Percentiles rank a stretch among this genome's conserved stretches.
phyloP scores from a whole-genome alignment of 2,888 invertebrate species.

The Temnothorax rugatulus region DNA sequence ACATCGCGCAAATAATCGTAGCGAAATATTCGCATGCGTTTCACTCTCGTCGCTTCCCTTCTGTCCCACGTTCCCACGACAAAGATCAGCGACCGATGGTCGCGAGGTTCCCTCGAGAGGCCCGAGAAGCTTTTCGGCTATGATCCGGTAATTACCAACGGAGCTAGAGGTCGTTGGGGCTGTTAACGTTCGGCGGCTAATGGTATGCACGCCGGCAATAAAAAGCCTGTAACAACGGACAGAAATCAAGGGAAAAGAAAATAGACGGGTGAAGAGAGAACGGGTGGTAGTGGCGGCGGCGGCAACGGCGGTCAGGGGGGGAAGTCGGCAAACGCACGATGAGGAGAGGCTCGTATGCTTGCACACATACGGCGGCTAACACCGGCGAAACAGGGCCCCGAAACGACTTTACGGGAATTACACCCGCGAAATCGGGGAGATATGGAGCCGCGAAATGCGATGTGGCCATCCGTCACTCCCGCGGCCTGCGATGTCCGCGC shows the following conservation, averaged over 20 bases:
- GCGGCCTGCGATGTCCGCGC: conserved; percentile 76
- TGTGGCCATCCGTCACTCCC: conserved; percentile 85
- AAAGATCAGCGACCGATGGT: conserved; percentile 53
- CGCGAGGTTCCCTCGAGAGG: conserved; percentile 61
- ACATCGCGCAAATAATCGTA: conserved; percentile 38
- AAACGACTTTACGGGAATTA: conserved; percentile 86
- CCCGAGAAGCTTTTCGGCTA: conserved; percentile 77
- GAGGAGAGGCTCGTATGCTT: conserved; percentile 60
- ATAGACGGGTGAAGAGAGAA: conserved; percentile 39
- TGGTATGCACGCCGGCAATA: conserved; percentile 81
- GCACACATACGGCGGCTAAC: conserved; percentile 60
- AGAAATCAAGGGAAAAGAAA: conserved; percentile 79
- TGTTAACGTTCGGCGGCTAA: conserved; percentile 82
- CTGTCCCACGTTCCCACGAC: conserved; percentile 70
- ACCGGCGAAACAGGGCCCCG: conserved; percentile 74
- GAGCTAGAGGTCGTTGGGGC: conserved; percentile 80
- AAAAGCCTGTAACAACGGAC: conserved; percentile 73
- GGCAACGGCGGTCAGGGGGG: neutral
- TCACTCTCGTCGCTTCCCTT: conserved; percentile 24
- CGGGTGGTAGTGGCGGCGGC: conserved; percentile 11
- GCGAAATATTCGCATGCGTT: conserved; percentile 53
- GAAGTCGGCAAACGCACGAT: conserved; percentile 55
- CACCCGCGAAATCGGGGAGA: conserved; percentile 85
- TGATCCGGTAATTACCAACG: conserved; percentile 82
- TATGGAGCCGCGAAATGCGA: conserved; percentile 85